These are phyloP conservation scores for Pycnonotus jocosus DNA, from an alignment of 2,113 vertebrate genomes.

Conservation along the genomic window DNA sequence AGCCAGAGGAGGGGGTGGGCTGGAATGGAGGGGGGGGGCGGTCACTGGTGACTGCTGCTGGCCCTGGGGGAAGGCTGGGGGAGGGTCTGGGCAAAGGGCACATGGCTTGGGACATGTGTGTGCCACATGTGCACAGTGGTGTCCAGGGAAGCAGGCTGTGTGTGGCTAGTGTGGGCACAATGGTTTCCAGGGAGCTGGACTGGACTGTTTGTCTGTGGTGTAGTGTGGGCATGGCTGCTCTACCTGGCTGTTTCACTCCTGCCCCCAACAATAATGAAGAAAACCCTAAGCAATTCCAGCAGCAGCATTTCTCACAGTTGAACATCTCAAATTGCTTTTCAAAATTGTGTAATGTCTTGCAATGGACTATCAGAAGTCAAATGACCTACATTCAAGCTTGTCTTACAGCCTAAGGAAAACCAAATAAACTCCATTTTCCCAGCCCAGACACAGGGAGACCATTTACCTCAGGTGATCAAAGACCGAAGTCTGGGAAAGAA, in stretches of 20 bases:
- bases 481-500: background rate
- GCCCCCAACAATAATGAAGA: background rate
- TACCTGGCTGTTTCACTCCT: background rate
- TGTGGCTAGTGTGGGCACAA: background rate
- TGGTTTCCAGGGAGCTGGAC: background rate
- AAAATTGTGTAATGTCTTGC: background rate
- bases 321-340: background rate
- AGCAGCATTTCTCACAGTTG: background rate
- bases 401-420: background rate
- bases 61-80: too few species aligned
- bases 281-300: background rate
- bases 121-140: background rate
- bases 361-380: background rate
- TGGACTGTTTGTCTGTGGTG: background rate
- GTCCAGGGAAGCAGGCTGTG: background rate
- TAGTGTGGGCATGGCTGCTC: background rate
- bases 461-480: background rate
- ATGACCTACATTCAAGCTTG: background rate
- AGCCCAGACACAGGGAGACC: background rate
- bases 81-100: background rate
- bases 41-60: background rate
- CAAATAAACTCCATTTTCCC: background rate
- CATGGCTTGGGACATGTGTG: background rate
- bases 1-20: background rate
- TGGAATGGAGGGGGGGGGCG: background rate